A percentile compares a stretch with the other conserved stretches of the same genome.
Evolutionary conservation across 1,140 invertebrate species (phyloP).

Genomic region (Rhagoletis zephyria): DNA sequence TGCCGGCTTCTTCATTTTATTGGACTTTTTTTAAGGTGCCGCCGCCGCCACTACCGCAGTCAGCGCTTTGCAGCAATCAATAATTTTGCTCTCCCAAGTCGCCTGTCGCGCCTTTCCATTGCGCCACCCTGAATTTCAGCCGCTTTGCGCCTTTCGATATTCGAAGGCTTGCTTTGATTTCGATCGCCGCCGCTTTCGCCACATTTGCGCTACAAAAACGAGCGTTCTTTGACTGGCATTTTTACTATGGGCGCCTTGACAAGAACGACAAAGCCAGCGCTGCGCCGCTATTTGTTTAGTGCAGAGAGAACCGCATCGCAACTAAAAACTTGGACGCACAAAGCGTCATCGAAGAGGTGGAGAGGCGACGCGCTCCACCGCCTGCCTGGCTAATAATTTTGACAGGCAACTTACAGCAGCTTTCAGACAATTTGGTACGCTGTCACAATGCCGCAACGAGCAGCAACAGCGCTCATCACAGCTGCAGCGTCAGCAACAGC

Average conservation of each 20-base stretch:
- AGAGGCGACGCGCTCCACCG: neutral
- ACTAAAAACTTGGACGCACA: neutral
- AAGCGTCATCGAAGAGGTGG: neutral
- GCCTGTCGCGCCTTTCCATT: slow-evolving; percentile 15
- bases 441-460: neutral
- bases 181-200: neutral
- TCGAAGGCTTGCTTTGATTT: slow-evolving; percentile 39
- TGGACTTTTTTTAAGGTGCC: neutral
- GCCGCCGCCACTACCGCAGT: neutral
- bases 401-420: slow-evolving; percentile 16
- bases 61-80: neutral
- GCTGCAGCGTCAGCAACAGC: neutral
- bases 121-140: slow-evolving; percentile 1
- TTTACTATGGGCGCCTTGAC: neutral
- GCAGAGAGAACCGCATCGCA: slow-evolving; percentile 17
- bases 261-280: neutral
- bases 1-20: slow-evolving; percentile 18
- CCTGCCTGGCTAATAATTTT: neutral
- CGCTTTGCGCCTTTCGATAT: slow-evolving; percentile 40
- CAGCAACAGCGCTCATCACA: neutral
- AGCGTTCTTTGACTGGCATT: slow-evolving; percentile 4
- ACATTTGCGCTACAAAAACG: neutral
- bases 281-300: neutral
- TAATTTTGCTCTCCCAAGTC: neutral
- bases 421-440: neutral